A percentile compares a stretch with the other conserved stretches of the same genome.
phyloP scores from a whole-genome alignment of 2,113 vertebrate genomes.

The Archocentrus centrarchus region DNA sequence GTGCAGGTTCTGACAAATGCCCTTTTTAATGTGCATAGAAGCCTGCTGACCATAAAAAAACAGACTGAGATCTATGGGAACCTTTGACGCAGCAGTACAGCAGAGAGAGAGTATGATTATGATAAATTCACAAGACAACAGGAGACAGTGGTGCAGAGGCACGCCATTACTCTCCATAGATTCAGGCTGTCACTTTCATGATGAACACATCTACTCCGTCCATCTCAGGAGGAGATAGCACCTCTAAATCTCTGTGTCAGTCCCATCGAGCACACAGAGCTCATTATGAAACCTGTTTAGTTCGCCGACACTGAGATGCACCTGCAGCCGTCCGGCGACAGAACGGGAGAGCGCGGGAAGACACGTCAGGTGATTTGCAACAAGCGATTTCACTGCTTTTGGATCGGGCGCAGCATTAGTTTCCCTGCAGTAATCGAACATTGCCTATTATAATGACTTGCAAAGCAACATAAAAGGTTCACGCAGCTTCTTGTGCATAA shows the following conservation, averaged over 20 bases:
- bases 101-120: slow-evolving; percentile 45
- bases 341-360: neutral
- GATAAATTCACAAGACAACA: slow-evolving; percentile 53
- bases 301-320: neutral
- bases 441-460: neutral
- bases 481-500: neutral
- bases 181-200: slow-evolving; percentile 56
- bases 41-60: slow-evolving; percentile 12
- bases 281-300: slow-evolving; percentile 41
- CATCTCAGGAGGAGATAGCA: slow-evolving; percentile 29
- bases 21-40: slow-evolving; percentile 1
- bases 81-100: slow-evolving; percentile 15
- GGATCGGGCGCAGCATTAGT: neutral
- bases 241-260: slow-evolving; percentile 31
- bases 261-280: slow-evolving; percentile 29
- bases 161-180: slow-evolving; percentile 67
- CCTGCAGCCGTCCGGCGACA: neutral
- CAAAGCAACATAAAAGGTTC: neutral
- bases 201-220: slow-evolving; percentile 65
- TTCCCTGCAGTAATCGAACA: neutral
- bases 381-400: slow-evolving; percentile 4
- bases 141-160: slow-evolving; percentile 41
- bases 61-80: neutral
- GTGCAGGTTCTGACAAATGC: neutral
- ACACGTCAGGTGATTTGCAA: neutral